These are phyloP conservation scores for Emydocephalus ijimae DNA, from an alignment of 2,113 vertebrate species.

Conservation along the genomic window DNA sequence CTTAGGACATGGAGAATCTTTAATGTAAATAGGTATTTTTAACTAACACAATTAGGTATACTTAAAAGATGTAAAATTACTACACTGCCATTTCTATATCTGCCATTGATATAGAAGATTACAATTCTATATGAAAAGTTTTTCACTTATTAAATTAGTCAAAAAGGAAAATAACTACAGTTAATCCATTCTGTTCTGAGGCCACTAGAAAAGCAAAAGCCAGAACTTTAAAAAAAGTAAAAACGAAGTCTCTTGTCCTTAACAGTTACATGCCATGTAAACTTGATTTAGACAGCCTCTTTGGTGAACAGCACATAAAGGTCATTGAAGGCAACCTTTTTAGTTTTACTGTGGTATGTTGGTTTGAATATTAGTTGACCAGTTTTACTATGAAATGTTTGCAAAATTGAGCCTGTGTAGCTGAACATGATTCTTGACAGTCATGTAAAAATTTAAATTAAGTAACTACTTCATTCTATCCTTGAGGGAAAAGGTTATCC, in stretches of 20 bases:
- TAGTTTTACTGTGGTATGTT: not conserved
- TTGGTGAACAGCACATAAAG: not conserved
- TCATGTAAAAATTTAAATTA: not conserved
- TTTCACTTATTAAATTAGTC: not conserved
- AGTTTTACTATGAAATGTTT: not conserved
- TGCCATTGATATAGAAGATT: not conserved
- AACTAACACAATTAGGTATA: not conserved
- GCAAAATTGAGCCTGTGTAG: not conserved
- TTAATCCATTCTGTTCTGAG: not conserved
- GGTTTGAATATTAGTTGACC: not conserved
- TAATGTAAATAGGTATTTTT: not conserved
- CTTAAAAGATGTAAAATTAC: not conserved
- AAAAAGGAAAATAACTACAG: not conserved
- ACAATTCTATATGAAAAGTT: not conserved
- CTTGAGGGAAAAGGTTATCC: not conserved
- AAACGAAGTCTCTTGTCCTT: not conserved
- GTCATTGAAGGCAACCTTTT: not conserved
- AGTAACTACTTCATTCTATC: not conserved
- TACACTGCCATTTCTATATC: not conserved
- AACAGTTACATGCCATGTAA: not conserved
- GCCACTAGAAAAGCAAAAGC: not conserved
- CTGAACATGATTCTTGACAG: not conserved
- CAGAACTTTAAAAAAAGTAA: no score
- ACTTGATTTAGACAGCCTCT: not conserved
- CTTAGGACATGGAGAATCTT: not conserved